Conservation (phyloP, 2,797 vertebrate species). For the Apogon hyalosoma region DNA sequence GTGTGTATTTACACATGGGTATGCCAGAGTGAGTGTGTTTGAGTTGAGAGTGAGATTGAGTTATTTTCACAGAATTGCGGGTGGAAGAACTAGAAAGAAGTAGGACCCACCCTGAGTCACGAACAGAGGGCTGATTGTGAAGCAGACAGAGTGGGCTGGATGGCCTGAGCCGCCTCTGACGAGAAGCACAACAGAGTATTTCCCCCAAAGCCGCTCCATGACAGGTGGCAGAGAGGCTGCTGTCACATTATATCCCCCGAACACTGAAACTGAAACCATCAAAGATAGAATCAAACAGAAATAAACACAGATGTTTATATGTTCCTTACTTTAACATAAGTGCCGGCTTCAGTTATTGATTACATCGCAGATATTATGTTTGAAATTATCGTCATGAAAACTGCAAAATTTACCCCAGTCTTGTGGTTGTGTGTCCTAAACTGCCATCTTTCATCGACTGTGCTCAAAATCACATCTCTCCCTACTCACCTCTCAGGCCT, state of each 20-base stretch:
- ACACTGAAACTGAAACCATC: conserved; percentile 44
- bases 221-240: conserved; percentile 77
- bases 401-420: conserved; percentile 22
- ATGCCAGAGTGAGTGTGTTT: conserved; percentile 68
- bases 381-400: conserved; percentile 44
- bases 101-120: conserved; percentile 73
- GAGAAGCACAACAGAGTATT: conserved; percentile 60
- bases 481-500: conserved; percentile 61
- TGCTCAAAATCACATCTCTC: conserved; percentile 66
- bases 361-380: conserved; percentile 26
- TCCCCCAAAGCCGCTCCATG: conserved; percentile 64
- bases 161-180: conserved; percentile 49
- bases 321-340: conserved; percentile 20
- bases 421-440: conserved; percentile 47
- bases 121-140: conserved; percentile 84
- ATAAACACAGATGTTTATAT: conserved; percentile 52
- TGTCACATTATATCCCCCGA: conserved; percentile 66
- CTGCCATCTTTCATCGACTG: conserved; percentile 57
- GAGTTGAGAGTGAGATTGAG: conserved; percentile 72
- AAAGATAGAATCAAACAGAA: conserved; percentile 36
- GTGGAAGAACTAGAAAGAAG: conserved; percentile 71
- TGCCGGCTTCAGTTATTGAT: conserved; percentile 33
- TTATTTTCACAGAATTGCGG: conserved; percentile 82
- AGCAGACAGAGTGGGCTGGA: conserved; percentile 64
- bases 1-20: conserved; percentile 73